Conservation (phyloP, 2,888 invertebrate species). For the Rhyacophila evoluta region DNA sequence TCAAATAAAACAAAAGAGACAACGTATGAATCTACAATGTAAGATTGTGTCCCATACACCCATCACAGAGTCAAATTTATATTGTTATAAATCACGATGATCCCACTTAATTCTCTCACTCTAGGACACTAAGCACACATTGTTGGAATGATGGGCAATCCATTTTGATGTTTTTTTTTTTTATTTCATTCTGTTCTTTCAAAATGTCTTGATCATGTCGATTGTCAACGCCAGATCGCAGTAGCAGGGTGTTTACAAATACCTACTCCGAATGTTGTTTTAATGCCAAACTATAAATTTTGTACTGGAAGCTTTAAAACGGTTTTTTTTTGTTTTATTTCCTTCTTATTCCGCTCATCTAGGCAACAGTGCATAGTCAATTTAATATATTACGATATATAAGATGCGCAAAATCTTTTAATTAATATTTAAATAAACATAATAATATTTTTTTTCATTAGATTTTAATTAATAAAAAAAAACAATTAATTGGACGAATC, state of each 20-base stretch:
- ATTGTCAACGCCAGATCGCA: slow-evolving; percentile 40
- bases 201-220: slow-evolving; percentile 37
- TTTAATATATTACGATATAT: slow-evolving; percentile 1
- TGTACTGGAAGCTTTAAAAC: slow-evolving; percentile 19
- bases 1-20: too few species aligned
- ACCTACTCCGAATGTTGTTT: slow-evolving; percentile 43
- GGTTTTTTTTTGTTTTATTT: background rate
- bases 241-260: slow-evolving; percentile 44
- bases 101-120: background rate
- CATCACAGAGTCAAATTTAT: background rate
- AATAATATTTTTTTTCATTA: too few species aligned
- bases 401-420: background rate
- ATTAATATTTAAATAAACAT: too few species aligned
- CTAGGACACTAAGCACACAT: background rate
- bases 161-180: background rate
- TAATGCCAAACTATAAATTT: slow-evolving; percentile 45
- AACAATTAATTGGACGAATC: too few species aligned
- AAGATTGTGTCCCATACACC: too few species aligned
- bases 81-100: background rate
- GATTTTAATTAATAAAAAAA: too few species aligned
- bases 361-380: background rate
- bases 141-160: background rate
- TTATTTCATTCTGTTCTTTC: slow-evolving; percentile 20
- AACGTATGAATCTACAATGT: too few species aligned
- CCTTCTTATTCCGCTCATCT: background rate